A percentile compares a stretch with the other conserved stretches of the same genome.
Conservation (phyloP, 2,888 invertebrate species). For the Athripsodes cinereus region DNA sequence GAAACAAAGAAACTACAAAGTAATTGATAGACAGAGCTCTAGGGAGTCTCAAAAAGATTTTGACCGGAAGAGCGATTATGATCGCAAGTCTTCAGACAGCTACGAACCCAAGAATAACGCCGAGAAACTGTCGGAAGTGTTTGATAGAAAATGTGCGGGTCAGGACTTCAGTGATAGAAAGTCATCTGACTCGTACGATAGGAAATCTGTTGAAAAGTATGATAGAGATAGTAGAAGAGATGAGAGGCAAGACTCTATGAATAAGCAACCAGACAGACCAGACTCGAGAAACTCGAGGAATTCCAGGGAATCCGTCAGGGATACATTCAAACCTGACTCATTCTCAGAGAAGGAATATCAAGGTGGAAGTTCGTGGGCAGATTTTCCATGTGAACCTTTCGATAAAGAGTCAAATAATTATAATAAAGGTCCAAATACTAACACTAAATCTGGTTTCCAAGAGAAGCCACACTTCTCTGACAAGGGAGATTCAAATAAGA, state of each 20-base stretch:
- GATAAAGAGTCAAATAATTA: slow-evolving; percentile 24
- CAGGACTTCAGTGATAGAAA: slow-evolving; percentile 26
- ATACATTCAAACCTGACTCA: slow-evolving; percentile 43
- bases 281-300: slow-evolving; percentile 50
- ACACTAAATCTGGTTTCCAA: slow-evolving; percentile 16
- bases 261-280: slow-evolving; percentile 38
- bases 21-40: slow-evolving; percentile 42
- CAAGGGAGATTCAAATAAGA: slow-evolving; percentile 35
- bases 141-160: slow-evolving; percentile 37
- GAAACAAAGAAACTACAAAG: slow-evolving; percentile 12
- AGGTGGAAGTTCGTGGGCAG: slow-evolving; percentile 46
- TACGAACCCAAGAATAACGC: slow-evolving; percentile 41
- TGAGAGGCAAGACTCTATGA: slow-evolving; percentile 31
- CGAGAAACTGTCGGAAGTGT: slow-evolving; percentile 47
- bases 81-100: slow-evolving; percentile 41
- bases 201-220: slow-evolving; percentile 25
- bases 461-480: slow-evolving; percentile 36
- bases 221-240: slow-evolving; percentile 16
- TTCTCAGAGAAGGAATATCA: slow-evolving; percentile 42
- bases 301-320: slow-evolving; percentile 43
- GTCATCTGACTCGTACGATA: slow-evolving; percentile 19
- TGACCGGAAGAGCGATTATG: slow-evolving; percentile 45
- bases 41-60: slow-evolving; percentile 50
- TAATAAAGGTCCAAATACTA: slow-evolving; percentile 16
- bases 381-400: slow-evolving; percentile 39